Percentiles rank a stretch among this genome's conserved stretches.
Conservation (phyloP, 2,888 invertebrate species). For the Lampropteryx suffumata region DNA sequence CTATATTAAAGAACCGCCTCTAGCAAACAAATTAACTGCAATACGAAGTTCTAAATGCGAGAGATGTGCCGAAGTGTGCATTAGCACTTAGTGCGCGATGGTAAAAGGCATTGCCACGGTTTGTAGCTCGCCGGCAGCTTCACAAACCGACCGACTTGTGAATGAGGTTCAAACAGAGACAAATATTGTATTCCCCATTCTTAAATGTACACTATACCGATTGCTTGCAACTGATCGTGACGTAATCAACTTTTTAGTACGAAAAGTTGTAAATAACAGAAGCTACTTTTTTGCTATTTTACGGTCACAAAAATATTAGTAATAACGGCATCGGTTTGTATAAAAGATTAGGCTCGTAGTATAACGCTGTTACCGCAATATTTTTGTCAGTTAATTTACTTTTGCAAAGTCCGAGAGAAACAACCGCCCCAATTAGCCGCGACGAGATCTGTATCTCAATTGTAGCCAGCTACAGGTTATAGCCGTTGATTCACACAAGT, state of each 20-base stretch:
- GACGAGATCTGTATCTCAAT: constrained; percentile 8
- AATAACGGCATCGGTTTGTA: too few species aligned
- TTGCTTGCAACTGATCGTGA: too few species aligned
- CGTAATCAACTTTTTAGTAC: too few species aligned
- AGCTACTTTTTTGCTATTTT: too few species aligned
- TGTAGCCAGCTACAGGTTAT: neutral
- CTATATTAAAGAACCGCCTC: constrained; percentile 70
- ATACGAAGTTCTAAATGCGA: constrained; percentile 63
- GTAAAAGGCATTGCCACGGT: constrained; percentile 35
- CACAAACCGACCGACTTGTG: constrained; percentile 25
- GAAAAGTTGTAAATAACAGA: too few species aligned
- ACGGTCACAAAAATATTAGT: too few species aligned
- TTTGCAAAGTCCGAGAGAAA: neutral
- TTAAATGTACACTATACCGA: too few species aligned
- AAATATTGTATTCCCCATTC: constrained; percentile 3
- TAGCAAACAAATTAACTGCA: constrained; percentile 68
- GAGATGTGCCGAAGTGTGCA: constrained; percentile 63
- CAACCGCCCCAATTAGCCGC: constrained; percentile 7
- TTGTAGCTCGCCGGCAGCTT: constrained; percentile 15
- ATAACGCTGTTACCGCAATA: neutral
- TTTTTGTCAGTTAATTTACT: neutral
- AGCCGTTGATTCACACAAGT: constrained; percentile 3
- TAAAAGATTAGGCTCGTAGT: too few species aligned
- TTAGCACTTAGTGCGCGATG: constrained; percentile 52
- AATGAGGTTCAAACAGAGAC: constrained; percentile 21